phyloP scores from a whole-genome alignment of 1,140 invertebrate species.

The Acarapis woodi region DNA sequence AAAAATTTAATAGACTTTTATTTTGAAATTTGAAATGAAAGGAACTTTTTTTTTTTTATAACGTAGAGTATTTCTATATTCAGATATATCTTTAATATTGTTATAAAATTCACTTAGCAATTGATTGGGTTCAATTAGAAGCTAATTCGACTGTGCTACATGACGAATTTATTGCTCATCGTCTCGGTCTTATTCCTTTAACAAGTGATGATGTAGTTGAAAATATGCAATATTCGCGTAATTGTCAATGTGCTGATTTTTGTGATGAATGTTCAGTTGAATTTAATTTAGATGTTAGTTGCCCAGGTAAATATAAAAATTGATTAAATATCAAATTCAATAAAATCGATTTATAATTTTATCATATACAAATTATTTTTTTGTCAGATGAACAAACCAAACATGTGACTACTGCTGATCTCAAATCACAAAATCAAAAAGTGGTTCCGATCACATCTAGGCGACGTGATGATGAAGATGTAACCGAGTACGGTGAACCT shows the following conservation, averaged over 20 bases:
- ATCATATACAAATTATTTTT: too few relatives aligned
- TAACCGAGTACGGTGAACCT: conserved; percentile 65
- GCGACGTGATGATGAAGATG: conserved; percentile 36
- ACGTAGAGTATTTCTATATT: too few relatives aligned
- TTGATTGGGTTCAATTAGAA: conserved; percentile 97
- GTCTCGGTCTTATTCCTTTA: conserved; percentile 85
- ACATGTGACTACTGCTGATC: conserved; percentile 84
- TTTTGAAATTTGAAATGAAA: too few relatives aligned
- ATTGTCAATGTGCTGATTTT: conserved; percentile 88
- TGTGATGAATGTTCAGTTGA: conserved; percentile 91
- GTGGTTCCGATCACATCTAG: conserved; percentile 38
- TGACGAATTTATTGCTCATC: conserved; percentile 92
- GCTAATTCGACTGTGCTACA: conserved; percentile 90
- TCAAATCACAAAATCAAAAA: conserved; percentile 61
- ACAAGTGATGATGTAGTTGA: conserved; percentile 77
- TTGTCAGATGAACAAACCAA: conserved; percentile 70
- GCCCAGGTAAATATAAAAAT: too few relatives aligned
- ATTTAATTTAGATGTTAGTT: conserved; percentile 86
- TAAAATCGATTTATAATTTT: too few relatives aligned
- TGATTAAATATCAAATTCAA: too few relatives aligned
- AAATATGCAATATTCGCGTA: conserved; percentile 45
- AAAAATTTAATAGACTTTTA: too few relatives aligned
- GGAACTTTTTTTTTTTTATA: too few relatives aligned
- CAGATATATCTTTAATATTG: too few relatives aligned
- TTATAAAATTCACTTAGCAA: too few relatives aligned